Base-by-base conservation (phyloP, 1,140 invertebrate genomes). In the Euborellia annulipes region DNA sequence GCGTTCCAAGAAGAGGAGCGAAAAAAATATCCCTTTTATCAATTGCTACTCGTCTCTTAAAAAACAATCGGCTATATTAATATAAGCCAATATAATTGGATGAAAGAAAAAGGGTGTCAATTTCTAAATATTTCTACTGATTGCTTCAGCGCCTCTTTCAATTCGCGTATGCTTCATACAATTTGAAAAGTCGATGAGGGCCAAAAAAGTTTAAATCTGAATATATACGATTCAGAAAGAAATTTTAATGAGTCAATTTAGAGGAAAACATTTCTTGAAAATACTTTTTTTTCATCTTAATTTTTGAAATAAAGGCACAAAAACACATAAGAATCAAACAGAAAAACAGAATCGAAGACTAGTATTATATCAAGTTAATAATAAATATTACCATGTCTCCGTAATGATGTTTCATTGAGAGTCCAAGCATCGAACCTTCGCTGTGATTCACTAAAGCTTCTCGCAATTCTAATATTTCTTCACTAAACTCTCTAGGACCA, bases 1-100 rank as follows among this genome's bases (percentile, higher is more conserved):
- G 88, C 1, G 89, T 91, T 17, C 79, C 75, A 2, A 73, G 71
- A 22, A 95, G 60, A 20, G 81, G 78, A 3, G 77, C 75, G 62
- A 77, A 90, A 65, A 82, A 91, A 60, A 90, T 93, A 60, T 85
- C 76, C 53, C 89, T 80, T 46, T 69, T 73, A 54, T 90, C 79
- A 38, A 80, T 70, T 2, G 78, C 75, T 13, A 90, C 82, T 38
- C 90, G 70, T 62, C 78, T 79, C 71, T 73, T 50, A 11, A 54
- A 54, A 51, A 42, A 53, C 48, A 17, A 39, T 45, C 6, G 37
- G 38, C 16, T 22, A 46, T 40, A n/a, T n/a, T n/a, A n/a, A n/a
- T n/a, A 32, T n/a, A 8, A n/a, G 30, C 8, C 8, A n/a, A 9
- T 32, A n/a, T 6, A 20, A 18, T 39, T 39, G 7, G 17, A 13